phyloP scores from a whole-genome alignment of 2,797 vertebrate species.

The Malacoraja senta region DNA sequence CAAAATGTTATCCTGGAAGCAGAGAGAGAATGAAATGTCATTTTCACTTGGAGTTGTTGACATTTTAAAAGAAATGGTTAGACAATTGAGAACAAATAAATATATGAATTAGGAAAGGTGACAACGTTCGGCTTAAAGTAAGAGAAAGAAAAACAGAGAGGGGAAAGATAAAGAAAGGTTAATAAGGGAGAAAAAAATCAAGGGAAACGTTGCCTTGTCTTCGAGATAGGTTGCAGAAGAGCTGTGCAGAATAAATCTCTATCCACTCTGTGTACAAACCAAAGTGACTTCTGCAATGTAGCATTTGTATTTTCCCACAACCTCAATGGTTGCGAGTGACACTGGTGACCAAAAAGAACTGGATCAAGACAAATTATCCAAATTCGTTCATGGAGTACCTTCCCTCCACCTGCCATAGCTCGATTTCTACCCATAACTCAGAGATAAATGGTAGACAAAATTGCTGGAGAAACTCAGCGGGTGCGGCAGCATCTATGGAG shows the following conservation, averaged over 20 bases:
- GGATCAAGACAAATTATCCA: neutral
- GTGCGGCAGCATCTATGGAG: too few relatives aligned
- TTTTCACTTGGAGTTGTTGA: neutral
- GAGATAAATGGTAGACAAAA: neutral
- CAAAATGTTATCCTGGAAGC: conserved; percentile 61
- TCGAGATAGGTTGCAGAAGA: neutral
- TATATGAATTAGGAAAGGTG: neutral
- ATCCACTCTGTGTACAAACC: neutral
- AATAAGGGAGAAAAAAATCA: too few relatives aligned
- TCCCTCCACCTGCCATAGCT: too few relatives aligned
- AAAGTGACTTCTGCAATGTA: neutral
- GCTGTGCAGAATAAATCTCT: neutral
- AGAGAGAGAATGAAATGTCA: neutral
- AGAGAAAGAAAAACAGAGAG: neutral
- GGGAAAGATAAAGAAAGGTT: neutral
- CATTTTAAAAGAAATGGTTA: neutral
- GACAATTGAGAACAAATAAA: neutral
- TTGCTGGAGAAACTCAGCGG: too few relatives aligned
- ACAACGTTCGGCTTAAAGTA: neutral
- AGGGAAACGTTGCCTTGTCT: neutral
- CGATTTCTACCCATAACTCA: neutral
- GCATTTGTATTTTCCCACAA: neutral
- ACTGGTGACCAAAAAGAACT: neutral
- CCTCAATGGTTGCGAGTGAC: neutral
- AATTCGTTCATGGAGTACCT: too few relatives aligned